Base-by-base conservation (phyloP, 64 coral and sea anemone genomes). In the Cladopsammia gracilis region DNA sequence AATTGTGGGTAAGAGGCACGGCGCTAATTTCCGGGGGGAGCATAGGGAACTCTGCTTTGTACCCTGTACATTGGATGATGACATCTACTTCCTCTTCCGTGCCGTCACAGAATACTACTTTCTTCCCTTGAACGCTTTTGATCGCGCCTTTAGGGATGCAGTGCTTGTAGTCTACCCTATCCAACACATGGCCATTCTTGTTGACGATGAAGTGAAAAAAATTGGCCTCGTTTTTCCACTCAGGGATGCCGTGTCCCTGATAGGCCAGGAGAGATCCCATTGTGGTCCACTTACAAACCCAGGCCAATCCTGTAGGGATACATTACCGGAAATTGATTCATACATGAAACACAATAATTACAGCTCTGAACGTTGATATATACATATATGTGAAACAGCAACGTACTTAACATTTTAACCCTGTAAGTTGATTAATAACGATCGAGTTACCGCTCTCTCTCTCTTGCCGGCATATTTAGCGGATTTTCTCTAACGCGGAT, bases 91-190 rank as follows among this genome's bases (percentile, higher is more conserved):
- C 95, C 15, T 87, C 95, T 62, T 90, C 48, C 2, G 86, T 93
- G 62, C 87, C 91, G 8, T 96, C 95, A 86, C 69, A 79, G 57
- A 96, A 96, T 4, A 58, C 57, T 3, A 96, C 91, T 74, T 64
- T 96, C 64, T 90, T 96, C 3, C 73, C 95, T 77, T 93, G 22
- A 52, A 92, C 60, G 4, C 61, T 89, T 4, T 90, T 60, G 6
- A 96, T 96, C 10, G 90, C 95, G 13, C 95, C 91, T 96, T 96
- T 96, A 24, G 95, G 95, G 61, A 96, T 61, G 64, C 92, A 87
- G 25, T 61, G 90, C 5, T 96, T 69, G 71, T 92, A 96, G 54
- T 96, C 95, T n/a, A 96, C 87, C 64, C 82, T 88, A 57, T 96
- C 95, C 20, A 96, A 54, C 18, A 96, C 95, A 79, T 96, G 95